phyloP scores from a whole-genome alignment of 2,113 vertebrate genomes.

The Poicephalus meyeri region DNA sequence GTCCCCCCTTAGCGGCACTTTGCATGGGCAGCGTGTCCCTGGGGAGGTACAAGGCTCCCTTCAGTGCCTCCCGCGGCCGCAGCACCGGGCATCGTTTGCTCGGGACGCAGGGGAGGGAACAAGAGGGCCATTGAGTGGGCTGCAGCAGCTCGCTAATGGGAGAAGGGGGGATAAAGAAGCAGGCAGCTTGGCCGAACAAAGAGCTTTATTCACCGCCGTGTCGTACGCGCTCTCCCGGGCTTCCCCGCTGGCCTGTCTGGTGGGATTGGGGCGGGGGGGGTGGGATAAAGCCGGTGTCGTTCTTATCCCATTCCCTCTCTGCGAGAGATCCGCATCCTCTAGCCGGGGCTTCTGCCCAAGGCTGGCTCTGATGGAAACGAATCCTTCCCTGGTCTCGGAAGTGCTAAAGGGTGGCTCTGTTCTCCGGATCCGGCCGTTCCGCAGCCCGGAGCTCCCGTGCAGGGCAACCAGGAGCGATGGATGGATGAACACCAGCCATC shows the following conservation, averaged over 20 bases:
- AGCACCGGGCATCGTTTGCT: constrained; percentile 57
- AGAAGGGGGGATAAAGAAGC: constrained; percentile 64
- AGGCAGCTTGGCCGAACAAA: constrained; percentile 75
- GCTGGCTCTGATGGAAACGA: neutral
- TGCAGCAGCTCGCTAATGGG: constrained; percentile 63
- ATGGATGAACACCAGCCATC: neutral
- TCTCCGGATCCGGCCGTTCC: neutral
- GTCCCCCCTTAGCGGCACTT: constrained; percentile 62
- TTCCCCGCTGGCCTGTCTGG: constrained; percentile 48
- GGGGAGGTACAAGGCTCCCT: constrained; percentile 68
- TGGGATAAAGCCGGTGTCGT: neutral
- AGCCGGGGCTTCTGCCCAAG: neutral
- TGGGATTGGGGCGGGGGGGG: neutral
- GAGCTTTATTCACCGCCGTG: constrained; percentile 75
- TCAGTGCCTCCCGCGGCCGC: constrained; percentile 50
- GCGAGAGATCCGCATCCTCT: too few species aligned
- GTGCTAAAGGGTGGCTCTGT: rapidly evolving
- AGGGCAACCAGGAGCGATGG: neutral
- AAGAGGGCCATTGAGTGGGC: constrained; percentile 76
- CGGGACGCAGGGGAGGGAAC: constrained; percentile 70
- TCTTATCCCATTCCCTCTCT: neutral
- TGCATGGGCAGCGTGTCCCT: constrained; percentile 62
- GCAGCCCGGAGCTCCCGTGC: neutral
- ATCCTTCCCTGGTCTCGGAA: rapidly evolving
- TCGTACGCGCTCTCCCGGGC: constrained; percentile 52